Conservation (phyloP, 2,888 invertebrate species). For the Drosophila limbata region DNA sequence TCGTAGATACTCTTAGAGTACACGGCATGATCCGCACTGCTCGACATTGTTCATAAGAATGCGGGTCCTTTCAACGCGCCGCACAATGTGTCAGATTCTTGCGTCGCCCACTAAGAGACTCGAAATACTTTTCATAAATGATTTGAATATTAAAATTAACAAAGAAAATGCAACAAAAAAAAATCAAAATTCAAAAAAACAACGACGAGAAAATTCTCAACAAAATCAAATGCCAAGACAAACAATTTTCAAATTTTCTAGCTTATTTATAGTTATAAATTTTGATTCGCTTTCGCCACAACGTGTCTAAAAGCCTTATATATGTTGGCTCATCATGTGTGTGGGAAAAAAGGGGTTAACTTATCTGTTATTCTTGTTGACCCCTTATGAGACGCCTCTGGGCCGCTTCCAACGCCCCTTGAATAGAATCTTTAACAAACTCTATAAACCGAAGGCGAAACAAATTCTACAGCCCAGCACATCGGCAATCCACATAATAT, state of each 20-base stretch:
- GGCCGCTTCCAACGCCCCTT: conserved; percentile 38
- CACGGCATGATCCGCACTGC: conserved; percentile 21
- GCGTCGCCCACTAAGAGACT: conserved; percentile 35
- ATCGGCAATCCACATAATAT: conserved; percentile 38
- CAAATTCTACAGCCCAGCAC: conserved; percentile 27
- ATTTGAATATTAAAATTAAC: conserved; percentile 62
- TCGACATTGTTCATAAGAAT: conserved; percentile 53
- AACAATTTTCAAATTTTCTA: conserved; percentile 65
- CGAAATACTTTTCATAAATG: conserved; percentile 70
- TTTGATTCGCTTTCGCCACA: conserved; percentile 66
- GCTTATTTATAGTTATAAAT: conserved; percentile 73
- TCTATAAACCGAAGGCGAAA: conserved; percentile 49
- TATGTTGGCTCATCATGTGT: conserved; percentile 13
- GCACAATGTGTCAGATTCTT: conserved; percentile 52
- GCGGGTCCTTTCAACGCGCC: conserved; percentile 55
- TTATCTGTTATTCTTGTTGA: conserved; percentile 1
- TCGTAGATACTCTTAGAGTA: conserved; percentile 26
- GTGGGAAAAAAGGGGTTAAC: neutral
- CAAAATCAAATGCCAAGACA: conserved; percentile 55
- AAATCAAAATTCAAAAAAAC: conserved; percentile 18
- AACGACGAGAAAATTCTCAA: conserved; percentile 22
- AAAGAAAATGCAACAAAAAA: conserved; percentile 38
- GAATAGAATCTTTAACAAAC: conserved; percentile 56
- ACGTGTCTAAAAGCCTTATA: conserved; percentile 43
- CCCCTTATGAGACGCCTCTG: conserved; percentile 34